phyloP scores from a whole-genome alignment of 2,888 invertebrate genomes.

The Andrena camellia region DNA sequence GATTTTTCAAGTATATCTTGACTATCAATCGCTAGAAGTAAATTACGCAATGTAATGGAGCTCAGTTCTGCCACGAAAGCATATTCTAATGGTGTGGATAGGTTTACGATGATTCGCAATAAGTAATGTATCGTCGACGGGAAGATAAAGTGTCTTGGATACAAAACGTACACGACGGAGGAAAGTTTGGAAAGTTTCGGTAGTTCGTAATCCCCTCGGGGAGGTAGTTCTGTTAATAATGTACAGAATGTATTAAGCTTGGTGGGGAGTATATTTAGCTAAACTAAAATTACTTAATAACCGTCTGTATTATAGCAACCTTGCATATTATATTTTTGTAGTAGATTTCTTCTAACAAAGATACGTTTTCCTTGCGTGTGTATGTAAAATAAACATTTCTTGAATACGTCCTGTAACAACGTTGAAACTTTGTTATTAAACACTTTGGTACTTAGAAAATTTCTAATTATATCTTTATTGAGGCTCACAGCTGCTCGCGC shows the following conservation, averaged over 20 bases:
- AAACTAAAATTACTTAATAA: slow-evolving; percentile 24
- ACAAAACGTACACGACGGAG: slow-evolving; percentile 21
- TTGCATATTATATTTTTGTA: slow-evolving; percentile 63
- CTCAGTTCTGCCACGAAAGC: background rate
- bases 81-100: slow-evolving; percentile 18
- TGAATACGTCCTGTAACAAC: background rate
- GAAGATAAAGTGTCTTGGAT: slow-evolving; percentile 36
- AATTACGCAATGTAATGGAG: background rate
- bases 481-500: background rate
- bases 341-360: slow-evolving; percentile 26
- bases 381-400: slow-evolving; percentile 38
- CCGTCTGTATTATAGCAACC: slow-evolving; percentile 39
- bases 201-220: slow-evolving; percentile 24
- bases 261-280: slow-evolving; percentile 31
- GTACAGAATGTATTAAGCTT: slow-evolving; percentile 54
- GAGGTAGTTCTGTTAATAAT: slow-evolving; percentile 58
- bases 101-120: slow-evolving; percentile 2
- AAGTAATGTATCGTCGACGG: slow-evolving; percentile 12
- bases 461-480: background rate
- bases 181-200: slow-evolving; percentile 18
- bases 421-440: slow-evolving; percentile 24
- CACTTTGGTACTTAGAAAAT: slow-evolving; percentile 28
- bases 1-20: background rate
- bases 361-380: slow-evolving; percentile 17
- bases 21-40: background rate